Base-by-base conservation (phyloP, 2,888 invertebrate species). In the Eilema griseolum region DNA sequence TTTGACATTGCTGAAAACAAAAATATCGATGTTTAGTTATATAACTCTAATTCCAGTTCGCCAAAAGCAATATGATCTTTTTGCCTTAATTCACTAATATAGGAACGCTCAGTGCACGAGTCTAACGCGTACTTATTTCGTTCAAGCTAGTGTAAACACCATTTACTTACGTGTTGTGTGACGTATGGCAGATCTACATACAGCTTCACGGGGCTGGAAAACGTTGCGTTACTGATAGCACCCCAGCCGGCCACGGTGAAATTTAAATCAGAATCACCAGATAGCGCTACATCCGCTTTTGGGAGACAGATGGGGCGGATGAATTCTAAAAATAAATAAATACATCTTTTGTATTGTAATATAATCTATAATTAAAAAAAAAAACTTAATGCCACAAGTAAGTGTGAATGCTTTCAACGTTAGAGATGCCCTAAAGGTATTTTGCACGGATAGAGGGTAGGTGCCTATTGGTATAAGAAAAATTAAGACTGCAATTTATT, bases 291-390 rank as follows among this genome's bases (percentile, higher is more conserved):
- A 69, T 88, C 88, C 0, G 24, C 33, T 0, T 65, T 71, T 2
- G 90, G 89, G 26, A 90, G 77, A 66, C 89, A 89, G n/a, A 88
- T 84, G 4, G 88, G 88, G 5, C 84, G 78, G 71, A 91, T 86
- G 79, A 87, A 90, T 60, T 86, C 89, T 91, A 82, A 60, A 70
- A 67, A 59, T 12, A 20, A 14, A 5, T 8, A 31, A 0, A 37
- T n/a, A 61, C 2, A 31, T 20, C 12, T 61, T 20, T 20, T 12
- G 23, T 26, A 20, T 8, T 63, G 3, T 14, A 26, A 41, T 26
- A 23, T 14, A 52, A 52, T 52, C 52, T 12, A n/a, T 52, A 16
- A 28, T 28, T 3, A 2, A 28, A 28, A 28, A 28, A 28, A 28
- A 3, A n/a, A 0, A n/a, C n/a, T 8, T 52, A n/a, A 52, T 52